Evolutionary conservation across 2,888 invertebrate genomes (phyloP).

Genomic region (Eupithecia subfuscata): DNA sequence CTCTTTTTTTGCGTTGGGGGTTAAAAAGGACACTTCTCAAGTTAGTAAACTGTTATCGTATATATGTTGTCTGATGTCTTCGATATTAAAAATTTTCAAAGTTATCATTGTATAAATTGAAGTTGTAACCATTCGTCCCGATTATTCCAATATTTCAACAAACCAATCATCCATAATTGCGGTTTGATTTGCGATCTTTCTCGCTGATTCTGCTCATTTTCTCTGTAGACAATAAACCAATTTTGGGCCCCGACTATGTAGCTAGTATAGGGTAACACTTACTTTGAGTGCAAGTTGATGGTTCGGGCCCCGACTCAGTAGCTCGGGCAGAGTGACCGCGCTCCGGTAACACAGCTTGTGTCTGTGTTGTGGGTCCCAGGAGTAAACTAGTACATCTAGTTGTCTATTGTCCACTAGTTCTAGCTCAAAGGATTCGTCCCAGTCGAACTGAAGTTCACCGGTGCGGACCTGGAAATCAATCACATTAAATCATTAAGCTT

Average conservation of each 20-base stretch:
- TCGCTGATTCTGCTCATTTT: too few species aligned
- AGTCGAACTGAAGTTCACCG: conserved; percentile 98
- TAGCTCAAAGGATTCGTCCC: conserved; percentile 99
- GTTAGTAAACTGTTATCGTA: too few species aligned
- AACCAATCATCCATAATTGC: too few species aligned
- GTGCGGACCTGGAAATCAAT: conserved; percentile 87
- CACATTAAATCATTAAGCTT: background rate
- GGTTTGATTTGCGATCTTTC: too few species aligned
- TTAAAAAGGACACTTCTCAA: too few species aligned
- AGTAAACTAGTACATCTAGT: conserved; percentile 97
- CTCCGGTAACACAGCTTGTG: conserved; percentile 98
- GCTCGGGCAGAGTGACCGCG: conserved; percentile 92
- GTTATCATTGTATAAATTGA: too few species aligned
- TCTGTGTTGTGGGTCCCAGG: conserved; percentile 99
- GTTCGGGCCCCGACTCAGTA: conserved; percentile 91
- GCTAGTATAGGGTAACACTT: conserved; percentile 85
- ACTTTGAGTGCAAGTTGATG: conserved; percentile 97
- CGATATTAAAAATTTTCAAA: too few species aligned
- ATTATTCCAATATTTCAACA: too few species aligned
- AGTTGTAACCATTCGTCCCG: too few species aligned
- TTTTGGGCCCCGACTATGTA: conserved; percentile 91
- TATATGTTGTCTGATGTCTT: too few species aligned
- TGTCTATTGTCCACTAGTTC: conserved; percentile 97
- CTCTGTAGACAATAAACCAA: conserved; percentile 26
- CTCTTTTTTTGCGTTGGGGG: too few species aligned